Evolutionary conservation across 2,113 vertebrate genomes (phyloP).

Genomic region (Acanthochromis polyacanthus): DNA sequence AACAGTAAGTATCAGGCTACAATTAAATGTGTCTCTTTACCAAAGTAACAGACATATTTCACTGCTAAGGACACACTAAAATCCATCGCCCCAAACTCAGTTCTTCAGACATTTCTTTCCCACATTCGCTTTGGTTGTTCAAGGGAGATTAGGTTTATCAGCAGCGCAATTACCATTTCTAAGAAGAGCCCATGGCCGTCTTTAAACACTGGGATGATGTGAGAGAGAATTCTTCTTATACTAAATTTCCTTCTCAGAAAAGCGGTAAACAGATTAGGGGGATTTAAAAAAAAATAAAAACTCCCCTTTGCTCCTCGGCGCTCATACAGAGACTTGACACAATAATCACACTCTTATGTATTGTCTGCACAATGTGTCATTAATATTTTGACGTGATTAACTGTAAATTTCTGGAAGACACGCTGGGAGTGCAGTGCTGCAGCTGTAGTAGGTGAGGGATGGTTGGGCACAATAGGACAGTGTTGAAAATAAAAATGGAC

Average conservation of each 20-base stretch:
- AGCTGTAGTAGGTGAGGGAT: neutral
- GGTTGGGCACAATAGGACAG: neutral
- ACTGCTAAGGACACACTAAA: neutral
- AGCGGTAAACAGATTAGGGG: slow-evolving; percentile 66
- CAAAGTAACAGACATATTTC: slow-evolving; percentile 13
- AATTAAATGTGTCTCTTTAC: slow-evolving; percentile 7
- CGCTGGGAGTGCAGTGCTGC: neutral
- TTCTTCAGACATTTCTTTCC: slow-evolving; percentile 34
- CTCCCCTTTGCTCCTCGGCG: slow-evolving; percentile 27
- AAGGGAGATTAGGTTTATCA: slow-evolving; percentile 55
- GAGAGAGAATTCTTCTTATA: slow-evolving; percentile 45
- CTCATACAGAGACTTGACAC: slow-evolving; percentile 41
- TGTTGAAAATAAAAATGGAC: neutral
- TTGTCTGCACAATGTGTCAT: slow-evolving; percentile 38
- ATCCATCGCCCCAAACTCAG: neutral
- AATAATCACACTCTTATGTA: slow-evolving; percentile 41
- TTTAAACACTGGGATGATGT: slow-evolving; percentile 45
- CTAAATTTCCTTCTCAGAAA: slow-evolving; percentile 27
- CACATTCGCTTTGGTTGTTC: slow-evolving; percentile 42
- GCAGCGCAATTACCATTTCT: slow-evolving; percentile 58
- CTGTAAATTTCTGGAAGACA: slow-evolving; percentile 29
- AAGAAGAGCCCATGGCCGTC: slow-evolving; percentile 37
- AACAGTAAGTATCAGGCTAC: neutral
- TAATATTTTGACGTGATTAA: slow-evolving; percentile 38
- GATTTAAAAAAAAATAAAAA: slow-evolving; percentile 43